These are phyloP conservation scores for Mythimna vitellina DNA, from an alignment of 2,888 invertebrate species.

Conservation along the genomic window DNA sequence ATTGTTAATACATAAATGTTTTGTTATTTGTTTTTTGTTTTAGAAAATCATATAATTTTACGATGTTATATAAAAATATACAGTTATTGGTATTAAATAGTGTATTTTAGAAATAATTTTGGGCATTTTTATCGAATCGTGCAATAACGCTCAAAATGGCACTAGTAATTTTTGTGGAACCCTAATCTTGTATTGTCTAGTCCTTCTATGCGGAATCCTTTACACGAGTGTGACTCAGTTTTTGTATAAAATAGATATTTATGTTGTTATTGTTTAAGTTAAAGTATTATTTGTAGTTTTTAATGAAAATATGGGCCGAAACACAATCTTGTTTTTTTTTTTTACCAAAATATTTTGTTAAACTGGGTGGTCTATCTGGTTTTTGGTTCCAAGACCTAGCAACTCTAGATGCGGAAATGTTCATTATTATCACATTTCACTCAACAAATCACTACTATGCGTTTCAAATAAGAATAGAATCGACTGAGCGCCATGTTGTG, in stretches of 20 bases:
- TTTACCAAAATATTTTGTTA: too few relatives aligned
- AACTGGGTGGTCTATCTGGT: too few relatives aligned
- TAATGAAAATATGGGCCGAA: background rate
- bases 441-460: background rate
- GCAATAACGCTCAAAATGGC: conserved; percentile 18
- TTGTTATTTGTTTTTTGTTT: background rate
- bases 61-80: conserved; percentile 23
- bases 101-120: background rate
- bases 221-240: conserved; percentile 13
- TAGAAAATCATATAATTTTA: conserved; percentile 7
- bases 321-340: background rate
- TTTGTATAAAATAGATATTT: conserved; percentile 9
- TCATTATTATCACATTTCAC: background rate
- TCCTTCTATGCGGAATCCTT: conserved; percentile 28
- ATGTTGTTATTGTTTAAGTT: conserved; percentile 45
- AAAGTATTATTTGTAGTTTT: conserved; percentile 45
- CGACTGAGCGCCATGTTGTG: too few relatives aligned
- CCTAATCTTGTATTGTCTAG: conserved; percentile 42
- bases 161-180: conserved; percentile 1
- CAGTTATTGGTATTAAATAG: conserved; percentile 6
- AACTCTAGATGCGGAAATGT: too few relatives aligned
- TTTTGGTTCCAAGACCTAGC: too few relatives aligned
- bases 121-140: conserved; percentile 18
- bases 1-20: background rate
- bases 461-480: too few relatives aligned